phyloP scores from a whole-genome alignment of 1,140 invertebrate species.

The Leptopilina boulardi region DNA sequence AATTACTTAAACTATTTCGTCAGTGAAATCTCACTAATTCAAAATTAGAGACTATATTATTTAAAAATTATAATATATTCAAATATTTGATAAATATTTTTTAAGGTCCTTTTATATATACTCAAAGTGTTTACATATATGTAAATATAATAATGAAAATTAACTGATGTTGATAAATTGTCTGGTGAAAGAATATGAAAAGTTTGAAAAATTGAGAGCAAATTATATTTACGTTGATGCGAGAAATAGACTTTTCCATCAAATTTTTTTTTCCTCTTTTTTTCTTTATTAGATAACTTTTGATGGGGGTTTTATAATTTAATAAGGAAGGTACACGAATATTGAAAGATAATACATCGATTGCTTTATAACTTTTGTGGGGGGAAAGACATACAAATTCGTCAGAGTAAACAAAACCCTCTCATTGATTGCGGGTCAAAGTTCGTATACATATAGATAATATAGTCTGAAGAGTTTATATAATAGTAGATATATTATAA shows the following conservation, averaged over 20 bases:
- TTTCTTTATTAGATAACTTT: not conserved
- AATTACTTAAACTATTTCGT: too few species aligned
- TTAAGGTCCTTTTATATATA: too few species aligned
- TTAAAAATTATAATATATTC: too few species aligned
- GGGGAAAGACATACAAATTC: conserved; percentile 2
- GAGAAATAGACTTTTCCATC: not conserved
- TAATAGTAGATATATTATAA: not conserved
- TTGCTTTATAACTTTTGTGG: not conserved
- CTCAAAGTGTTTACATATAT: too few species aligned
- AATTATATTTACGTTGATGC: not conserved
- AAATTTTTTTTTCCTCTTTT: not conserved
- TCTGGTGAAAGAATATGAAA: too few species aligned
- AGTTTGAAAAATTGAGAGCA: not conserved
- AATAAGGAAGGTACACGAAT: not conserved
- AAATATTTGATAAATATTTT: too few species aligned
- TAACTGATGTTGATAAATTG: too few species aligned
- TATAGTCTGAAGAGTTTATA: not conserved
- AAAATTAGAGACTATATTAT: too few species aligned
- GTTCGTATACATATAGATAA: not conserved
- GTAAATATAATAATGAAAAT: too few species aligned
- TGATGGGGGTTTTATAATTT: conserved; percentile 14
- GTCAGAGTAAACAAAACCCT: conserved; percentile 4
- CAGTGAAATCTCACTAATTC: too few species aligned
- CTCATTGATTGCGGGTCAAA: not conserved
- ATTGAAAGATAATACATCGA: conserved; percentile 25